phyloP scores from a whole-genome alignment of 2,797 vertebrate genomes.

The Chromis chromis region DNA sequence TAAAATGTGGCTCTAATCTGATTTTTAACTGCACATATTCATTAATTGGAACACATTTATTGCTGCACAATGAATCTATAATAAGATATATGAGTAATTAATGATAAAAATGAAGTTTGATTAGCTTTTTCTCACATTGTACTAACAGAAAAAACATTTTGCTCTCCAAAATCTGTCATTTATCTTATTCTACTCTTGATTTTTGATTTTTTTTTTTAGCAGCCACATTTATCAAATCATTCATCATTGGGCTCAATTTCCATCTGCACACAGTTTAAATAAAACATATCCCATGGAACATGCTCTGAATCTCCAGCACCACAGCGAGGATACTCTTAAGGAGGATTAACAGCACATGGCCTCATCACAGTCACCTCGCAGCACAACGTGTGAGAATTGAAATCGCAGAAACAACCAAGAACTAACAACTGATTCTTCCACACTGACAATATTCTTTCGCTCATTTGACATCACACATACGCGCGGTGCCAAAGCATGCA shows the following conservation, averaged over 20 bases:
- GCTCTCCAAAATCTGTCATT: background rate
- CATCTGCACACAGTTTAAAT: constrained; percentile 13
- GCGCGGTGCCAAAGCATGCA: constrained; percentile 25
- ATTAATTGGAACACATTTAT: background rate
- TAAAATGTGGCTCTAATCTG: background rate
- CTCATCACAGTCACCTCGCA: constrained; percentile 47
- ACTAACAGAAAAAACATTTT: background rate
- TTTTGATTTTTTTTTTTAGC: background rate
- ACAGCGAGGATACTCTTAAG: constrained; percentile 8
- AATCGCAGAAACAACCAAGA: constrained; percentile 8
- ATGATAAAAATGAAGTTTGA: background rate
- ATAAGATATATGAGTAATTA: background rate
- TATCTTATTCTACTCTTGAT: background rate
- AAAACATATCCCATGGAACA: background rate
- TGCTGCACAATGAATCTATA: background rate
- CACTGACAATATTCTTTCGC: constrained; percentile 2
- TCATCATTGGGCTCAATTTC: background rate
- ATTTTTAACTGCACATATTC: background rate
- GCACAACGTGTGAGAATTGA: background rate
- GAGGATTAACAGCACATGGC: constrained; percentile 51
- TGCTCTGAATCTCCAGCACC: background rate
- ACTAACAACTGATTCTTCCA: constrained; percentile 30
- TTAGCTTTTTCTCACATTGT: background rate
- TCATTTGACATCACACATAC: constrained; percentile 21
- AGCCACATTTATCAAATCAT: background rate